phyloP scores from a whole-genome alignment of 53 echinoderm and acorn worm species.

The Holothuria leucospilota region DNA sequence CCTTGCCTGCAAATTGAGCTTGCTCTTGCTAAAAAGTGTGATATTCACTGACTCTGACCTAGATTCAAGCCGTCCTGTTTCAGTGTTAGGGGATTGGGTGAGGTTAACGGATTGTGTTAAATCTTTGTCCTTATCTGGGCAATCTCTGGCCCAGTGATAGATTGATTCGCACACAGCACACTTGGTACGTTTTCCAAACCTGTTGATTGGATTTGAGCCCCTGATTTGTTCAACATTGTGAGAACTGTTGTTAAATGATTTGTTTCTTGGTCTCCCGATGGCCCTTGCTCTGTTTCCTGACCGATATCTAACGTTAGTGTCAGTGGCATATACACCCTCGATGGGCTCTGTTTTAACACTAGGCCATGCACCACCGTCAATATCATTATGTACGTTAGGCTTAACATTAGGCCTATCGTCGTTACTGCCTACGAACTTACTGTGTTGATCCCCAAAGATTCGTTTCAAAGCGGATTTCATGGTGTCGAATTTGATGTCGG shows the following conservation, averaged over 20 bases:
- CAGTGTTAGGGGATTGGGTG: not conserved
- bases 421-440: not conserved
- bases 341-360: constrained; percentile 1
- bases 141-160: constrained; percentile 1
- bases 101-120: not conserved
- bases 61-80: not conserved
- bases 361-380: not conserved
- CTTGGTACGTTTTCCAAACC: constrained; percentile 9
- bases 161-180: constrained; percentile 9
- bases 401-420: not conserved
- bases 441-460: constrained; percentile 36
- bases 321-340: constrained; percentile 6
- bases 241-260: not conserved
- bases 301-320: not conserved
- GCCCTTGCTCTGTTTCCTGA: not conserved
- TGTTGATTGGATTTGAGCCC: constrained; percentile 5
- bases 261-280: too few species aligned
- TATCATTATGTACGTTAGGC: not conserved
- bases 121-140: constrained; percentile 11
- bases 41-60: not conserved
- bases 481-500: constrained; percentile 35
- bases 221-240: not conserved
- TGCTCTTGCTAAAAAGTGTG: constrained; percentile 1
- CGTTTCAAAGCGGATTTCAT: constrained; percentile 44
- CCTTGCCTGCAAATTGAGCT: not conserved